These are phyloP conservation scores for Sebastes itinus DNA, from an alignment of 2,797 vertebrate species.

Conservation along the genomic window DNA sequence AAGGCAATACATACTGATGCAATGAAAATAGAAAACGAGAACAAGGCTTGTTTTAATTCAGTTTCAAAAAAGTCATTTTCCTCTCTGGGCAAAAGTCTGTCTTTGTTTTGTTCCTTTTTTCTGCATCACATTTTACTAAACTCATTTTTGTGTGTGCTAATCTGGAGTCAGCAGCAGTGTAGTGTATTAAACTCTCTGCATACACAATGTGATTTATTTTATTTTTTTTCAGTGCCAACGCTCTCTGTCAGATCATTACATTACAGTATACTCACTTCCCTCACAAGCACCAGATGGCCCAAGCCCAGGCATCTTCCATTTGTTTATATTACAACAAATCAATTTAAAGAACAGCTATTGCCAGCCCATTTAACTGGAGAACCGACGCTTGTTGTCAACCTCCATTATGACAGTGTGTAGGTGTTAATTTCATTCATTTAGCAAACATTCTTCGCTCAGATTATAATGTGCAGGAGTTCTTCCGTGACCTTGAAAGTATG, in stretches of 20 bases:
- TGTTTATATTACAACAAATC: constrained; percentile 69
- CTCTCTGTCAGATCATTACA: constrained; percentile 60
- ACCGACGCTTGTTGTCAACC: constrained; percentile 47
- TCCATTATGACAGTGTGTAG: constrained; percentile 45
- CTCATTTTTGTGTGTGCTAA: constrained; percentile 22
- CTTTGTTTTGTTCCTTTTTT: constrained; percentile 8
- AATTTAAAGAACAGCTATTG: constrained; percentile 62
- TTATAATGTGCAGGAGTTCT: constrained; percentile 9
- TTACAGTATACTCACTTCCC: constrained; percentile 50
- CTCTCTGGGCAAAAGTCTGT: constrained; percentile 12
- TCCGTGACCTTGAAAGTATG: constrained; percentile 41
- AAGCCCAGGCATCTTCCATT: constrained; percentile 53
- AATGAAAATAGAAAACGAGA: constrained; percentile 39
- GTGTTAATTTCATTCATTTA: constrained; percentile 56
- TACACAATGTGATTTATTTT: constrained; percentile 3
- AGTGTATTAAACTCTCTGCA: constrained; percentile 36
- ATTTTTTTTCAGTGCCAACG: background rate
- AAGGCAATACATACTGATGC: constrained; percentile 23
- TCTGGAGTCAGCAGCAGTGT: constrained; percentile 48
- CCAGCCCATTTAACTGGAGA: constrained; percentile 58
- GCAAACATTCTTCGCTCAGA: constrained; percentile 7
- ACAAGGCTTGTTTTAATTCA: constrained; percentile 19
- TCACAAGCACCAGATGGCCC: constrained; percentile 64
- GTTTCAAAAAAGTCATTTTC: constrained; percentile 33
- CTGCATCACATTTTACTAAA: constrained; percentile 30